Evolutionary conservation across 1,140 invertebrate genomes (phyloP).

Genomic region (Hylyphantes graminicola): DNA sequence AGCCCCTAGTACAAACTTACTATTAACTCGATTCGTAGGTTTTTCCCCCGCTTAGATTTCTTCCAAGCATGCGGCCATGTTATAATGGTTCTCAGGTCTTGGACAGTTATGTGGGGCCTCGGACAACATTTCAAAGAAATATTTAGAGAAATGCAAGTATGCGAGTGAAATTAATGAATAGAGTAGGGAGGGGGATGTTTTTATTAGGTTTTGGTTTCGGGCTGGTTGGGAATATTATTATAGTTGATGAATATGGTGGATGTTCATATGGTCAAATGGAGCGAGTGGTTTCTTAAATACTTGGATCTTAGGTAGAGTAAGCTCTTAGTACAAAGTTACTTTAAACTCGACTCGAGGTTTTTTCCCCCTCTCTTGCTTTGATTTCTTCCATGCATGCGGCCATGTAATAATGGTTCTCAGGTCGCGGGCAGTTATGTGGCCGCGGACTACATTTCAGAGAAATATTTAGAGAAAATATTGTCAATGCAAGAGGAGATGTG

Average conservation of each 20-base stretch:
- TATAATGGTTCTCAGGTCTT: not conserved
- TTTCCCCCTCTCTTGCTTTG: too few species aligned
- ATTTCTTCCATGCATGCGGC: not conserved
- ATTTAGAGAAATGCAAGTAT: not conserved
- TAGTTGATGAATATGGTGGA: not conserved
- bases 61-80: not conserved
- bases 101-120: not conserved
- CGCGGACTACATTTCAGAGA: not conserved
- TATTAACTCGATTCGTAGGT: not conserved
- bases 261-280: not conserved
- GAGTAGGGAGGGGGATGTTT: not conserved
- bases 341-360: too few species aligned
- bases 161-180: not conserved
- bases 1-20: too few species aligned
- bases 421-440: not conserved
- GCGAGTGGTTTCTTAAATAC: not conserved
- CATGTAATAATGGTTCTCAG: not conserved
- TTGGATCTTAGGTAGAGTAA: too few species aligned
- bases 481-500: too few species aligned
- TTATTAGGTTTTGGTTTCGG: not conserved
- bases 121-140: not conserved
- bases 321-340: too few species aligned
- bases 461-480: not conserved
- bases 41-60: not conserved
- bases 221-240: not conserved